A percentile compares a stretch with the other conserved stretches of the same genome.
Conservation (phyloP, 2,888 invertebrate genomes). For the Pterobdella sp. region DNA sequence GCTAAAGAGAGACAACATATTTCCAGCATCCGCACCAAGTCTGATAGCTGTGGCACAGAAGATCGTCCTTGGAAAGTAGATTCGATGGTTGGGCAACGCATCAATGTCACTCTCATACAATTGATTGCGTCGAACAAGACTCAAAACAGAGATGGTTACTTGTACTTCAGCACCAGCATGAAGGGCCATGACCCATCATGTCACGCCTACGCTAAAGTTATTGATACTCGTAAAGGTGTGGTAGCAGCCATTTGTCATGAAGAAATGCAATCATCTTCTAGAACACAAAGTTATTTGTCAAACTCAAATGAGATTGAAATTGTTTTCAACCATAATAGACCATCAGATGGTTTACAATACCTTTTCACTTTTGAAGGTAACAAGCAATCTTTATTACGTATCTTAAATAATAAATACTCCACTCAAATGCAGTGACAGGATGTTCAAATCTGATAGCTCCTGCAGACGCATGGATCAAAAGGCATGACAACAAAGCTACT, state of each 20-base stretch:
- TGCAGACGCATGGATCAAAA: constrained; percentile 25
- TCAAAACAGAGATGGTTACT: neutral
- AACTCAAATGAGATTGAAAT: neutral
- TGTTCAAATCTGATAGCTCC: constrained; percentile 25
- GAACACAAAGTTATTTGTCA: neutral
- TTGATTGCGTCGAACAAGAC: constrained; percentile 10
- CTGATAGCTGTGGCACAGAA: constrained; percentile 17
- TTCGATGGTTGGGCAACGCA: constrained; percentile 19
- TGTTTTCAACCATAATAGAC: neutral
- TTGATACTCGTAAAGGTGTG: neutral
- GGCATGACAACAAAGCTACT: constrained; percentile 20
- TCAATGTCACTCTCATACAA: constrained; percentile 24
- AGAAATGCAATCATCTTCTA: neutral
- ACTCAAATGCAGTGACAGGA: constrained; percentile 16
- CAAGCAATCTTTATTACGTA: neutral
- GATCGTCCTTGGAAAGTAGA: constrained; percentile 17
- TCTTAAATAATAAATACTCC: neutral
- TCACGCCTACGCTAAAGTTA: neutral
- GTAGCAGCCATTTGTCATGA: neutral
- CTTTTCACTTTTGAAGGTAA: constrained; percentile 1
- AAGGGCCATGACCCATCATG: neutral
- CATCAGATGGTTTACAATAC: neutral
- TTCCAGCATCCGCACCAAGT: neutral
- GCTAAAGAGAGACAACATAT: constrained; percentile 17
- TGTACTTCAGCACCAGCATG: constrained; percentile 14